Base-by-base conservation (phyloP, 2,797 vertebrate species). In the Tragopan temminckii region DNA sequence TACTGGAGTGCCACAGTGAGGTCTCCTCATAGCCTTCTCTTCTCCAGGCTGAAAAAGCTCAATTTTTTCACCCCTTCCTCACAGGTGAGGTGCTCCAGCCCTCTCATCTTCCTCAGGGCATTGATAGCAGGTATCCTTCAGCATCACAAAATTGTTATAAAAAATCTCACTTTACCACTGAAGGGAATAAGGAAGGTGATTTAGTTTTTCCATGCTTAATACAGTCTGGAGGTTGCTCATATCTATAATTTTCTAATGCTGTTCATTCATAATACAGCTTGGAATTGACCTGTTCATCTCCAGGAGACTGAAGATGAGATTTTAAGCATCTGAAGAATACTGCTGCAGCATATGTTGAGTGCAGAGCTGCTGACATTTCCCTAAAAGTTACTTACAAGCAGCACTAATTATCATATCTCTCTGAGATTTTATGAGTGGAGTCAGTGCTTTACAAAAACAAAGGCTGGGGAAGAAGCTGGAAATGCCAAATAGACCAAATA, bases 311-410 rank as follows among this genome's bases (percentile, higher is more conserved):
- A 48, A 91, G 62, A 83, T 23, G 24, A 87, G 68, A 88, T 83
- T 72, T 67, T 45, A 50, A 68, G 58, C n/a, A 7, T 85, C 53
- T 85, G 78, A 93, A 86, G 80, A 91, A 59, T 13, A 53, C 12
- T 82, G 63, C 52, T 69, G 69, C 59, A 94, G 64, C 46, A 69
- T 40, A 66, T 33, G n/a, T 72, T 82, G 76, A 90, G 85, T 8
- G 45, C 79, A 50, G 63, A 93, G 63, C 84, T 84, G 83, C 75
- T 95, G 90, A 92, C 61, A 89, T 93, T 91, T 89, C 62, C 80
- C 74, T 81, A 7, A 57, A 86, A 95, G 85, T 86, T 87, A 76
- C 83, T 81, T 70, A 52, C n/a, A 89, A 89, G 80, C 62, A 79
- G 78, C 18, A 35, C 75, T 91, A 90, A 94, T 92, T 83, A 88